Conservation (phyloP, 2,888 invertebrate genomes). For the Lordiphosa andalusiaca region DNA sequence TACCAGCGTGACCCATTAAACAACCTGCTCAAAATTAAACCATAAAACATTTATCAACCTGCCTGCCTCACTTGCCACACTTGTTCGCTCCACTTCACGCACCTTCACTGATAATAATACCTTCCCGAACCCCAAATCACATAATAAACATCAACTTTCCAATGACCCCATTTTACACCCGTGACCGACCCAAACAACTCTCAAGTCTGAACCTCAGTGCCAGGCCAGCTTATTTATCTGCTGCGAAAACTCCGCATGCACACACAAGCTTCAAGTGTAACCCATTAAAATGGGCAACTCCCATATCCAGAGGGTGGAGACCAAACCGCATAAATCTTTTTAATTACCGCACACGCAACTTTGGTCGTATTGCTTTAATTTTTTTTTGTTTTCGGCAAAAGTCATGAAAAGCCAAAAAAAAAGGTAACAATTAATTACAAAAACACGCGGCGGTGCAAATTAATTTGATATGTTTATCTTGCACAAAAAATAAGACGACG, state of each 20-base stretch:
- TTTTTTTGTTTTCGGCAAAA: conserved; percentile 1
- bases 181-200: too few species aligned
- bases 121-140: conserved; percentile 31
- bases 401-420: too few species aligned
- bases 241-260: conserved; percentile 40
- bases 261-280: conserved; percentile 32
- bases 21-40: conserved; percentile 1
- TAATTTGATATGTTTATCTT: conserved; percentile 45
- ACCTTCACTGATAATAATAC: conserved; percentile 5
- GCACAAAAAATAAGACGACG: conserved; percentile 18
- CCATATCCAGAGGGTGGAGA: conserved; percentile 25
- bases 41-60: conserved; percentile 11
- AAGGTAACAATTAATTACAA: conserved; percentile 45
- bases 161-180: conserved; percentile 53
- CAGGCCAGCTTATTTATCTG: conserved; percentile 38
- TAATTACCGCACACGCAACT: conserved; percentile 53
- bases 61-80: conserved; percentile 1
- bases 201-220: not conserved
- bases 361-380: conserved; percentile 1
- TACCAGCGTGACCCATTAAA: conserved; percentile 6
- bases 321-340: conserved; percentile 51
- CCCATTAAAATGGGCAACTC: conserved; percentile 41
- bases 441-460: conserved; percentile 38
- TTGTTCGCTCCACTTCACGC: conserved; percentile 7
- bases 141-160: conserved; percentile 56